Conservation (phyloP, 2,113 vertebrate genomes). For the Motacilla alba region DNA sequence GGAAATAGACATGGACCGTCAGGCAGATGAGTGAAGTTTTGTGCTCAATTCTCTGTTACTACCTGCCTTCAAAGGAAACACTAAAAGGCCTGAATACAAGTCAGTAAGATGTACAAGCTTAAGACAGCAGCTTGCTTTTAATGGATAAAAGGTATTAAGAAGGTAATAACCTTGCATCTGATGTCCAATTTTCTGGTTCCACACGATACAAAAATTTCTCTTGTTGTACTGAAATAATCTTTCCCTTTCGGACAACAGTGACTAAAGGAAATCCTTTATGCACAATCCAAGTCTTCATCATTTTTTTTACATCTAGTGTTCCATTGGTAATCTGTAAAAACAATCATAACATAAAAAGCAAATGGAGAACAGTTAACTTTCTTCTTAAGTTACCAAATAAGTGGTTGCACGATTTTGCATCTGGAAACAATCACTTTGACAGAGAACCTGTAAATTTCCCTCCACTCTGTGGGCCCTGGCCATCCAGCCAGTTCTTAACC, state of each 20-base stretch:
- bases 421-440: not conserved
- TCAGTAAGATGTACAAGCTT: not conserved
- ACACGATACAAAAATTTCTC: constrained; percentile 79
- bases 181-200: constrained; percentile 73
- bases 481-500: not conserved
- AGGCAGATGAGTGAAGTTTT: not conserved
- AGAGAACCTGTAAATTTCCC: not conserved
- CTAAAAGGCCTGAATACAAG: not conserved
- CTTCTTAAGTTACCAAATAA: not conserved
- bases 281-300: constrained; percentile 93
- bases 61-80: not conserved
- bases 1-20: not conserved
- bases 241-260: constrained; percentile 80
- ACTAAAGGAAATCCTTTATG: constrained; percentile 95
- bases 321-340: constrained; percentile 73
- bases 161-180: constrained; percentile 69
- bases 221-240: constrained; percentile 79
- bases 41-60: not conserved
- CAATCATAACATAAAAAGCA: not conserved
- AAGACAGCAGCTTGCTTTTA: not conserved
- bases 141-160: not conserved
- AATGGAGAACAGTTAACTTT: not conserved
- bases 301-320: constrained; percentile 80
- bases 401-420: not conserved
- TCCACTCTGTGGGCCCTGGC: not conserved